Evolutionary conservation across 2,113 vertebrate genomes (phyloP).

Genomic region (Centropus unirufus): DNA sequence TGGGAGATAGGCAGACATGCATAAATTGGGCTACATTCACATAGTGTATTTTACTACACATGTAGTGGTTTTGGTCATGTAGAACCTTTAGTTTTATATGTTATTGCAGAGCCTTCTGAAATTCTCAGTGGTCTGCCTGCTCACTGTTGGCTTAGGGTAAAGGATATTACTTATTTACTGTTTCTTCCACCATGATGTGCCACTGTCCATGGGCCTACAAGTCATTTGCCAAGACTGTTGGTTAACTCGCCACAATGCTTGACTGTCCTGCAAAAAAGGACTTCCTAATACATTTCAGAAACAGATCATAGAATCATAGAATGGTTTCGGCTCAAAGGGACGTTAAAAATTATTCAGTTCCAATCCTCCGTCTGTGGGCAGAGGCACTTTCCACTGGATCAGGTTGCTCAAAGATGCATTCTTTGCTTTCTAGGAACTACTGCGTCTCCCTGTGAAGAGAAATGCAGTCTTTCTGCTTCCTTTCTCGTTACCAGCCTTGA

Average conservation of each 20-base stretch:
- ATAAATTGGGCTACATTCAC: background rate
- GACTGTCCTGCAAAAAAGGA: background rate
- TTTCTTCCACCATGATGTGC: background rate
- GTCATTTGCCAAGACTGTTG: background rate
- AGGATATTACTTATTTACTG: background rate
- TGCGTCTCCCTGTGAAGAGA: background rate
- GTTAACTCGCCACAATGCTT: rapidly evolving
- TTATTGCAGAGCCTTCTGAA: background rate
- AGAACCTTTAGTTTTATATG: background rate
- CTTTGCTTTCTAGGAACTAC: constrained; percentile 23
- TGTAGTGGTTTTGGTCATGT: background rate
- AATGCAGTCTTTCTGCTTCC: background rate
- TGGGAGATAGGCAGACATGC: background rate
- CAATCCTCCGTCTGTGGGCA: too few relatives aligned
- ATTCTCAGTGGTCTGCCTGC: background rate
- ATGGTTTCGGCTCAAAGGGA: too few relatives aligned
- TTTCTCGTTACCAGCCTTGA: background rate
- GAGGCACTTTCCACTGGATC: too few relatives aligned
- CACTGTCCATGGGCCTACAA: rapidly evolving
- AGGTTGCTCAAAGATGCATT: background rate
- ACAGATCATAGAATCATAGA: background rate
- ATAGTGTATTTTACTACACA: background rate
- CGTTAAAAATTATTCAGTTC: too few relatives aligned
- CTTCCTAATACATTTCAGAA: background rate
- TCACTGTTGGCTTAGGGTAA: background rate